Evolutionary conservation across 2,888 invertebrate genomes (phyloP).

Genomic region (Ditylenchus weischeri): DNA sequence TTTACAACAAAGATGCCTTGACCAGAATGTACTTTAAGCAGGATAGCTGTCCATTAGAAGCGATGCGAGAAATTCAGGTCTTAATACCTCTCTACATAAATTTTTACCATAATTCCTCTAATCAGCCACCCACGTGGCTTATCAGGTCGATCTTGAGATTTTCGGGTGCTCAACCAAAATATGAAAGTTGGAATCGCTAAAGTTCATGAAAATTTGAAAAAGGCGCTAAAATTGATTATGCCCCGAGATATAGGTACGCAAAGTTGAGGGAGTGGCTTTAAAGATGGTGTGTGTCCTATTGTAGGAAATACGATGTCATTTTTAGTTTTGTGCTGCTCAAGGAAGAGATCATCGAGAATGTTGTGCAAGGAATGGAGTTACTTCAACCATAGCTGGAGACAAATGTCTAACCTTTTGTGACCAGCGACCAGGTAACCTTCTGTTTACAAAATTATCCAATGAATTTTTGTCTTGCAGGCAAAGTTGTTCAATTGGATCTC

Average conservation of each 20-base stretch:
- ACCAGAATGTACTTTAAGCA: conserved; percentile 54
- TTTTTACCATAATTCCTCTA: too few relatives aligned
- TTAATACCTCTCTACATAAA: too few relatives aligned
- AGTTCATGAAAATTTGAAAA: too few relatives aligned
- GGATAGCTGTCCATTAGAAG: conserved; percentile 52
- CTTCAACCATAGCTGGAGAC: conserved; percentile 50
- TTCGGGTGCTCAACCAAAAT: too few relatives aligned
- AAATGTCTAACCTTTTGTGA: conserved; percentile 55
- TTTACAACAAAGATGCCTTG: conserved; percentile 45
- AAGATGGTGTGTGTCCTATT: too few relatives aligned
- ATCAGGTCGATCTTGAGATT: too few relatives aligned
- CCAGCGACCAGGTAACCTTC: conserved; percentile 41
- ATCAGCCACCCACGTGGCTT: too few relatives aligned
- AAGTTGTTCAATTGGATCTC: conserved; percentile 52
- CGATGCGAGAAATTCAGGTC: conserved; percentile 51
- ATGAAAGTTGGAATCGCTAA: too few relatives aligned
- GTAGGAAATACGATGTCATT: too few relatives aligned
- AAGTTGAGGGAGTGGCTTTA: too few relatives aligned
- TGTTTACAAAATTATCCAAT: neutral
- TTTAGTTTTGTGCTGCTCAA: conserved; percentile 13
- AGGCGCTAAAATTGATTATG: too few relatives aligned
- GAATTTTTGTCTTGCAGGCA: conserved; percentile 33
- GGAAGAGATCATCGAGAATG: conserved; percentile 47
- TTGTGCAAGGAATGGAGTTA: conserved; percentile 53
- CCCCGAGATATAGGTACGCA: too few relatives aligned